Base-by-base conservation (phyloP, 1,140 invertebrate species). In the Chionoecetes opilio region DNA sequence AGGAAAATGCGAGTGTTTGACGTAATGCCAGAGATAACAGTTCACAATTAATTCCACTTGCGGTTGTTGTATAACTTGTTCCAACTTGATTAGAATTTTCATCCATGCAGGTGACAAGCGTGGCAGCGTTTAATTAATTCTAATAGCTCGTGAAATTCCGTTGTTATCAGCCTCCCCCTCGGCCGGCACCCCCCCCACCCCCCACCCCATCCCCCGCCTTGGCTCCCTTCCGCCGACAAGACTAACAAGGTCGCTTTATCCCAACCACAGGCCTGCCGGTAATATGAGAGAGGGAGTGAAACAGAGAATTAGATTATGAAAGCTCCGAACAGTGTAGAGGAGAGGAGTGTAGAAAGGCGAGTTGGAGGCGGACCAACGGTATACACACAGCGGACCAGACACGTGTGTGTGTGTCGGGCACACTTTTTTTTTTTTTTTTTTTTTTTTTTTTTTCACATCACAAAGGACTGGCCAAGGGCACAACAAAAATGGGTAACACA, bases 1-100 rank as follows among this genome's bases (percentile, higher is more conserved):
- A 75, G 63, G 63, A 75, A 90, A 41, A 46, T 90, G 38, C 88
- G 8, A 11, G 17, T 17, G 63, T 75, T 75, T 75, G 63, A 75
- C 63, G 63, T 75, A 75, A 75, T 75, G 63, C n/a, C 63, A n/a
- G 63, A n/a, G n/a, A 75, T 75, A 75, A 75, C 88, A 41, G 37
- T 41, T 41, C 35, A 90, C 37, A 38, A 90, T 90, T 90, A 90
- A 38, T 90, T 90, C n/a, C 29, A 38, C 29, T 38, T 29, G 46
- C 8, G 88, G 88, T 17, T 90, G 37, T n/a, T 41, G 88, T 41
- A 90, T 90, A 90, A 90, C 46, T 41, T 46, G 88, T 90, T 90
- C 88, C 37, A 90, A 90, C 88, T 90, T 90, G 88, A 90, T 90
- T 90, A 90, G 35, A 90, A 90, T 90, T 90, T 90, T 90, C 29